Evolutionary conservation across 2,113 vertebrate species (phyloP), one percentile per base, ranked within the genome.

Genomic region (Xyrauchen texanus): DNA sequence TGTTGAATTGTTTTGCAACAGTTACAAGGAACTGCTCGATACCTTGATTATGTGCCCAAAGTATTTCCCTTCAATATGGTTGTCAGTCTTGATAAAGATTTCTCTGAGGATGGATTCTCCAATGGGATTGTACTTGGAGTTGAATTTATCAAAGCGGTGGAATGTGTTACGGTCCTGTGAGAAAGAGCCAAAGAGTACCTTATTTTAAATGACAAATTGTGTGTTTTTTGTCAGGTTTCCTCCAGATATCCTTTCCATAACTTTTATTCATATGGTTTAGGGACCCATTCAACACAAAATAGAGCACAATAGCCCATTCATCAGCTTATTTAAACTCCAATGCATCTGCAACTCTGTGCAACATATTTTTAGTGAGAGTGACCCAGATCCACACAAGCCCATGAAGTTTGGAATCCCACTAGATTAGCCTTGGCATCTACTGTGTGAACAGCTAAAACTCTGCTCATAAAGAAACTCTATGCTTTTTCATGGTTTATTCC

Each of bases 91-190:
- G 86, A 99, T 96, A 91, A 98, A 99, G 88, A 99, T 98, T 91
- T 99, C 97, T 0, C 97, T 85, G 63, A 98, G 95, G 79, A 98
- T 95, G 66, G 95, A 98, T 86, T 98, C 96, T 13, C 97, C 97
- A 0, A 99, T 97, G 6, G 97, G 98, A 86, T 99, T 99, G 87
- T 99, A 99, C 87, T 98, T 99, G 47, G 98, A 94, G 4, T 99
- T 99, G 93, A 99, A 99, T 85, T 99, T 98, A 87, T 99, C 97
- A 12, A 99, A 98, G n/a, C 97, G 95, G 86, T 99, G 97, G 87
- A 99, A 99, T 42, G 98, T 99, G 87, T 99, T 97, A 68, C 98
- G 95, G 76, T 98, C 96, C 98, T 98, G 85, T 58, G 34, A 51
- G 53, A 68, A 16, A 72, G 34, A 61, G 6, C 21, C 21, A 34